Percentiles rank a stretch among this genome's conserved stretches.
Evolutionary conservation across 2,113 vertebrate genomes (phyloP).

Genomic region (Amphiprion ocellaris): DNA sequence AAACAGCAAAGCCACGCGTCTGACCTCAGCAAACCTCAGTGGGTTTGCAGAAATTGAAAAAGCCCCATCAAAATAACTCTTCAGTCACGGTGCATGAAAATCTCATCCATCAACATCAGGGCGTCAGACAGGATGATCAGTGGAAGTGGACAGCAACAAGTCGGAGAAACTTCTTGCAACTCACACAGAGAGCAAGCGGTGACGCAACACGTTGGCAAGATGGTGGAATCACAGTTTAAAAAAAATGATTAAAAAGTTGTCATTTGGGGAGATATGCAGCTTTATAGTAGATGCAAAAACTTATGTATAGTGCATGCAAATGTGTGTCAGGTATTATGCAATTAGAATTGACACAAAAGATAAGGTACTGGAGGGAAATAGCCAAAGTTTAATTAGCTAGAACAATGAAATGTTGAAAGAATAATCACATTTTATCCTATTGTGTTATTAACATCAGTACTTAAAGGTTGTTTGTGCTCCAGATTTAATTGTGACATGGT

Average conservation of each 20-base stretch:
- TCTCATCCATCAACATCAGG: conserved; percentile 53
- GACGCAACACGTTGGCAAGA: neutral
- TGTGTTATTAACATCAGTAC: neutral
- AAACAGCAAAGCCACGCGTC: neutral
- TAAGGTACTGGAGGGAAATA: neutral
- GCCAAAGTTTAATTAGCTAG: neutral
- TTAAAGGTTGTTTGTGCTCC: neutral
- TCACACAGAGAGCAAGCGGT: neutral
- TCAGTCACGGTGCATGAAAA: conserved; percentile 43
- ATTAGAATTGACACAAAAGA: neutral
- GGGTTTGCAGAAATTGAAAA: conserved; percentile 15
- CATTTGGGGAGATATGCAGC: too few relatives aligned
- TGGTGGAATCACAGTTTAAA: neutral
- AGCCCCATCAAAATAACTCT: conserved; percentile 22
- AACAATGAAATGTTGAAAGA: neutral
- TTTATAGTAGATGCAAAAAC: too few relatives aligned
- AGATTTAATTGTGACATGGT: neutral
- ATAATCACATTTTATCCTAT: neutral
- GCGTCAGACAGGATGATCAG: conserved; percentile 12
- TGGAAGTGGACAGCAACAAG: conserved; percentile 24
- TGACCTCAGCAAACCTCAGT: conserved; percentile 37
- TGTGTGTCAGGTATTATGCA: too few relatives aligned
- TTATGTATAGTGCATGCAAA: too few relatives aligned
- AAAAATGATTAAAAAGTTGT: neutral
- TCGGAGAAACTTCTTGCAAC: conserved; percentile 16